These are phyloP conservation scores for Netelia melanura DNA, from an alignment of 2,888 invertebrate species.

Conservation along the genomic window DNA sequence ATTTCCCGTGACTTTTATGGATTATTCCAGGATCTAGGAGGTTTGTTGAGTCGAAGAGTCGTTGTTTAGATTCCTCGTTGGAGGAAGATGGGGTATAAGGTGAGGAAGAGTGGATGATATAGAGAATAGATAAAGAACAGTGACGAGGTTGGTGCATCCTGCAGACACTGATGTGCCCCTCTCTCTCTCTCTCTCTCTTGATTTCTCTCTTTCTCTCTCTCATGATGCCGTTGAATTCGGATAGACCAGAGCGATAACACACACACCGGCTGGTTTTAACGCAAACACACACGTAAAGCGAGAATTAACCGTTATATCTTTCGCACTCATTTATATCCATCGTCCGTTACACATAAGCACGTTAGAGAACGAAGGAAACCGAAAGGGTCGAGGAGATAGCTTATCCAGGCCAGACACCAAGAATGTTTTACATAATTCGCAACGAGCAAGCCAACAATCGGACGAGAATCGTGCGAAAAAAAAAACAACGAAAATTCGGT, in stretches of 20 bases:
- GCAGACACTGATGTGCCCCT: conserved; percentile 68
- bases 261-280: conserved; percentile 76
- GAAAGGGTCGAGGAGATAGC: conserved; percentile 57
- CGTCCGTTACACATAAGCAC: not conserved
- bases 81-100: conserved; percentile 10
- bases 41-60: not conserved
- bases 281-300: conserved; percentile 67
- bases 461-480: too few relatives aligned
- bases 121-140: conserved; percentile 35
- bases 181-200: conserved; percentile 59
- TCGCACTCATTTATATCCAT: conserved; percentile 81
- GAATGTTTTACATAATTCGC: conserved; percentile 54
- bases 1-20: too few relatives aligned
- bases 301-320: conserved; percentile 84
- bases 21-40: not conserved
- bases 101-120: conserved; percentile 36
- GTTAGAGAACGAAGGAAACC: conserved; percentile 5
- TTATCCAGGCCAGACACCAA: conserved; percentile 59
- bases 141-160: conserved; percentile 75
- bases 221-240: conserved; percentile 77
- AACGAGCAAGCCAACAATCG: too few relatives aligned
- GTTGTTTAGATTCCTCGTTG: conserved; percentile 22
- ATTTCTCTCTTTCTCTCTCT: conserved; percentile 34
- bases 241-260: conserved; percentile 81
- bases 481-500: too few relatives aligned